Evolutionary conservation across 2,888 invertebrate species (phyloP).

Genomic region (Epinotia nisella): DNA sequence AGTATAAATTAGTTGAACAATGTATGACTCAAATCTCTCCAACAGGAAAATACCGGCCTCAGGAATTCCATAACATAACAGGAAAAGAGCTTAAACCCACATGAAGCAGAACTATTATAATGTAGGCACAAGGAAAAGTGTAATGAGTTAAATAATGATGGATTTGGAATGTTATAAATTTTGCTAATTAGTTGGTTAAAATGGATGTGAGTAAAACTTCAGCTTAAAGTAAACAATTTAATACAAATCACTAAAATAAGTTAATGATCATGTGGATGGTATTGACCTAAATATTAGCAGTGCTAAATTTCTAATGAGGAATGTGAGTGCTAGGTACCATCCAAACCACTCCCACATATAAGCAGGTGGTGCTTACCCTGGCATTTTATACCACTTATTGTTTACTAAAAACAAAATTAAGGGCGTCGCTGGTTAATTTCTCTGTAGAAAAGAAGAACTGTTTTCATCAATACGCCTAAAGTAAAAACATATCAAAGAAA

Average conservation of each 20-base stretch:
- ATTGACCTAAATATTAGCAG: slow-evolving; percentile 24
- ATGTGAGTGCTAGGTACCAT: slow-evolving; percentile 58
- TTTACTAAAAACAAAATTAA: slow-evolving; percentile 51
- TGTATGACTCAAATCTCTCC: slow-evolving; percentile 1
- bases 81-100: slow-evolving; percentile 18
- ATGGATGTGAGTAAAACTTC: neutral
- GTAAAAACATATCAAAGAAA: slow-evolving; percentile 34
- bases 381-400: slow-evolving; percentile 71
- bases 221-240: neutral
- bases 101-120: neutral
- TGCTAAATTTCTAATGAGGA: slow-evolving; percentile 26
- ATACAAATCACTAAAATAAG: neutral
- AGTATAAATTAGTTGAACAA: neutral
- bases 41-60: slow-evolving; percentile 22
- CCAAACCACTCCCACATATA: slow-evolving; percentile 73
- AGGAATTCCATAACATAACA: slow-evolving; percentile 5
- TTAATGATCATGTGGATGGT: slow-evolving; percentile 5
- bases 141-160: neutral
- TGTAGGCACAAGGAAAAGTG: neutral
- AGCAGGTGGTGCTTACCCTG: slow-evolving; percentile 79
- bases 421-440: slow-evolving; percentile 52
- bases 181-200: neutral
- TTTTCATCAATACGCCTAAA: slow-evolving; percentile 47
- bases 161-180: neutral
- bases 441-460: slow-evolving; percentile 70